Base-by-base conservation (phyloP, 2,113 vertebrate genomes). In the Rhombomys opimus region DNA sequence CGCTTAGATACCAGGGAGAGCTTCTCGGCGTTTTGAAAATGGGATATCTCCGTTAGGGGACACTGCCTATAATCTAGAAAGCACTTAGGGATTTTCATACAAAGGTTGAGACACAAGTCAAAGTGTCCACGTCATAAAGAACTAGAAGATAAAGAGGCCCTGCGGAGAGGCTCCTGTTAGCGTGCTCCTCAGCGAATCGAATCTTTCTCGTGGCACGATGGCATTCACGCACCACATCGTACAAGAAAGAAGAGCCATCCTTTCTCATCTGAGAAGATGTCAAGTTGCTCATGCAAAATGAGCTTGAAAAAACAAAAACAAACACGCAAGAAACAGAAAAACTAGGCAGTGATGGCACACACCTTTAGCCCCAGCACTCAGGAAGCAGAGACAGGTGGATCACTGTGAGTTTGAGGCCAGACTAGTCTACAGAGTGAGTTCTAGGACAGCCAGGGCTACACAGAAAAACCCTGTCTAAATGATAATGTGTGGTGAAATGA, bases 251-350 rank as follows among this genome's bases (percentile, higher is more conserved):
- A 0, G 84, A 52, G 78, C 32, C 52, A 65, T 72, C 82, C 25
- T 87, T 94, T 73, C 59, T 73, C 52, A 86, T 88, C 70, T 73
- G 25, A 92, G 41, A 89, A 80, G 50, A 95, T 81, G 68, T 12
- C 81, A 92, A 81, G 7, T 41, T n/a, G 15, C 20, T 90, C 73
- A 41, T 67, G 68, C 59, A 90, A 93, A 50, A 20, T 85, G 70
- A 94, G 41, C 57, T 90, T 50, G 32, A 41, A 78, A 95, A 95
- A 91, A 63, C 25, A 8, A 88, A 88, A 96, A 87, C 46, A 46
- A 46, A 46, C 46, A 46, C 46, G 15, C 15, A 57, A 57, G 15
- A 57, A 57, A 57, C 12, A 15, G 15, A 73, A 38, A 73, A 17
- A 20, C 18, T 7, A 18, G 70, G 70, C 70, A 73, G 35, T 38